Evolutionary conservation across 2,113 vertebrate genomes (phyloP).

Genomic region (Phalacrocorax carbo): DNA sequence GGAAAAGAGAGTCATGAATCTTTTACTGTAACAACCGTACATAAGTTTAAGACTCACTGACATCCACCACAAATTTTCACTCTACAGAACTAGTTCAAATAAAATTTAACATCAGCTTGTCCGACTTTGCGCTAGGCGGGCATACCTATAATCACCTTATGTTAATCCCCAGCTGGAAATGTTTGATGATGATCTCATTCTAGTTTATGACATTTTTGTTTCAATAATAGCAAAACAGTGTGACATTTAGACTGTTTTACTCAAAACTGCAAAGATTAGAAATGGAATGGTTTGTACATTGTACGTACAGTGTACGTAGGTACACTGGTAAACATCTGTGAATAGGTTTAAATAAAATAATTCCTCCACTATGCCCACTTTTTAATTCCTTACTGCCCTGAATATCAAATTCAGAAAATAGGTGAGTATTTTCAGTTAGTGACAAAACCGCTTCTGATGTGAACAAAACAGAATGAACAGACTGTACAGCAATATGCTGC

Average conservation of each 20-base stretch:
- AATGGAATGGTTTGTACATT: background rate
- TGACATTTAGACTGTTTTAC: background rate
- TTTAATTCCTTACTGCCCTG: background rate
- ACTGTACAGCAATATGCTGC: slow-evolving; percentile 41
- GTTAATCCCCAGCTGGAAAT: background rate
- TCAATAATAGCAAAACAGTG: background rate
- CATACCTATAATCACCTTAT: background rate
- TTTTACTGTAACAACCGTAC: background rate
- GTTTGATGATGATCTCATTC: background rate
- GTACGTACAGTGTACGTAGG: too few relatives aligned
- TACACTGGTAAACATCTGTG: background rate
- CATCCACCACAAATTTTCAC: background rate
- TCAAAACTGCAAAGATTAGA: background rate
- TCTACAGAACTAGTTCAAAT: background rate
- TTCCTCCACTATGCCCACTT: background rate
- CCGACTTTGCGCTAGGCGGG: background rate
- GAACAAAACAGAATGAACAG: background rate
- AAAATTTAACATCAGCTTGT: background rate
- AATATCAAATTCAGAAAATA: background rate
- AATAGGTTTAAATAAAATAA: background rate
- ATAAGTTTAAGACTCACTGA: background rate
- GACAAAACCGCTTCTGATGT: background rate
- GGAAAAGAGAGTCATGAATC: background rate
- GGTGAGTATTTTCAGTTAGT: background rate
- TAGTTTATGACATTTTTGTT: background rate